These are phyloP conservation scores for Mandrillus leucophaeus DNA, from an alignment of 2,113 vertebrate species.

Conservation along the genomic window DNA sequence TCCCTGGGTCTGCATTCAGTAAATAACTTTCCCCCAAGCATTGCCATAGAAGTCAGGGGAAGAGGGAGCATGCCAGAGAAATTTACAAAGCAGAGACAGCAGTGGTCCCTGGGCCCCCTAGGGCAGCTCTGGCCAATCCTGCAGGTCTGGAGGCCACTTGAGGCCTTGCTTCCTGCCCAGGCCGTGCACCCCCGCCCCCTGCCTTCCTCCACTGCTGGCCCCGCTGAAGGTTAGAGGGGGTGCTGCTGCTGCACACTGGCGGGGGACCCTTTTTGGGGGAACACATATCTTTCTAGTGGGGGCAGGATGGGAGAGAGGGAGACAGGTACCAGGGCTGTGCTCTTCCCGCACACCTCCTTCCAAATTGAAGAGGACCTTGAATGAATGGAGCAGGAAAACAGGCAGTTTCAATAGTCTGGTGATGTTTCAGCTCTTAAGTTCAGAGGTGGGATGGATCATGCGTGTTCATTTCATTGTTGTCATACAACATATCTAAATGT, in stretches of 20 bases:
- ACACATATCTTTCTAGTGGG: background rate
- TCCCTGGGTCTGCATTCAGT: background rate
- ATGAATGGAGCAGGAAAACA: background rate
- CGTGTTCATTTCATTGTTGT: background rate
- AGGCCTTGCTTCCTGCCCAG: background rate
- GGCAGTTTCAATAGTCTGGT: background rate
- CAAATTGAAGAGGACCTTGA: background rate
- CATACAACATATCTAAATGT: background rate
- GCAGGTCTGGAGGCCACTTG: background rate
- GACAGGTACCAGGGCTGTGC: background rate
- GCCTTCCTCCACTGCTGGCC: no score
- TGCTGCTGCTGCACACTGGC: background rate
- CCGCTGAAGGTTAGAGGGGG: background rate
- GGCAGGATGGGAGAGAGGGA: background rate
- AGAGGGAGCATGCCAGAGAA: background rate
- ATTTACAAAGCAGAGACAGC: background rate
- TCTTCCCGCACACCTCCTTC: background rate
- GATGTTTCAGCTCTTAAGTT: background rate
- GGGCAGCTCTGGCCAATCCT: background rate
- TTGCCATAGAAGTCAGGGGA: background rate
- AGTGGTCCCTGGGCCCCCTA: background rate
- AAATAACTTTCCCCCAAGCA: background rate
- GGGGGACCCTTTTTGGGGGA: no score
- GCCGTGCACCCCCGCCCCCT: no score
- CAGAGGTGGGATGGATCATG: background rate